Conservation (phyloP, 2,888 invertebrate genomes). For the Spisula solida region DNA sequence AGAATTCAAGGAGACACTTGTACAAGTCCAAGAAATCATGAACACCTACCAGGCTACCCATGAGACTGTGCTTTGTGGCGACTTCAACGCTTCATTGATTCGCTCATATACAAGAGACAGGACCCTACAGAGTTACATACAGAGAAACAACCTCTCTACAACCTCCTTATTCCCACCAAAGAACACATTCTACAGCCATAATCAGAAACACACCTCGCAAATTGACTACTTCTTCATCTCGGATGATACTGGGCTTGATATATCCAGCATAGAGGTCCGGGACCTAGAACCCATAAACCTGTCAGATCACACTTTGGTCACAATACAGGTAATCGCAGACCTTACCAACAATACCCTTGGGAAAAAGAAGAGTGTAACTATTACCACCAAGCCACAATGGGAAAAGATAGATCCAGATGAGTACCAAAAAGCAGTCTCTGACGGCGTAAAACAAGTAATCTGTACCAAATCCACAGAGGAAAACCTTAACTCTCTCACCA, state of each 20-base stretch:
- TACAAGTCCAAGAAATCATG: background rate
- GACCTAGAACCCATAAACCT: background rate
- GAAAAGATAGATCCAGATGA: background rate
- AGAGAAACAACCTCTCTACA: background rate
- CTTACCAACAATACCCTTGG: background rate
- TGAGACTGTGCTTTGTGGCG: background rate
- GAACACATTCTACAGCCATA: background rate
- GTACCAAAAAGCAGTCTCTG: background rate
- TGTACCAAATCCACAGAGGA: background rate
- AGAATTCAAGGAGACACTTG: background rate
- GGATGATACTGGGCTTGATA: background rate
- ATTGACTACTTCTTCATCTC: background rate
- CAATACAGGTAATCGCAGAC: background rate
- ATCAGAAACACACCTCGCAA: background rate
- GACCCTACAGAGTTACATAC: background rate
- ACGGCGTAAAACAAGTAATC: background rate
- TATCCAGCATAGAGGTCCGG: background rate
- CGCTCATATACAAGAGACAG: background rate
- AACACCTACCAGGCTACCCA: background rate
- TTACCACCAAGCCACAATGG: background rate
- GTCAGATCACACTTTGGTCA: background rate
- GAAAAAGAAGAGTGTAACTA: background rate
- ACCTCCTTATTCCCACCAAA: background rate
- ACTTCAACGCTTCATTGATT: slow-evolving; percentile 7
- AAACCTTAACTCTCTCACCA: background rate